Base-by-base conservation (phyloP, 1,140 invertebrate species). In the Caerostris darwini region DNA sequence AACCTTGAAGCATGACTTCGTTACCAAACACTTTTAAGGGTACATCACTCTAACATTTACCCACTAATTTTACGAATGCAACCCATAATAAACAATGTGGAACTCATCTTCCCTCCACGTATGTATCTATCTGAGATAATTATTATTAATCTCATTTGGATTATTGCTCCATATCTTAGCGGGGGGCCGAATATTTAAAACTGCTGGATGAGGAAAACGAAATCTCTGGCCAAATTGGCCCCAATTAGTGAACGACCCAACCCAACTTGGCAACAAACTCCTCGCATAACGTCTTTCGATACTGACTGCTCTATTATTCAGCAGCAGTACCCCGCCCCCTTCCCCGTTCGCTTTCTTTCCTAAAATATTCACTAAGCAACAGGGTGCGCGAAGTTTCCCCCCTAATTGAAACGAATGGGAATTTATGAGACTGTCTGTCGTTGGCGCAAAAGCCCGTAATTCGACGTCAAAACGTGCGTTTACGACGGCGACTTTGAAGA, bases 361-460 rank as follows among this genome's bases (percentile, higher is more conserved):
- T 92, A 85, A 92, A 92, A 92, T 92, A 92, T 92, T 92, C 90
- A 92, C 34, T 81, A 88, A 69, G 50, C 81, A 64, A 59, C 90
- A 85, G 81, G 90, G 12, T 56, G 54, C 64, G 64, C 87, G 53
- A 53, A 91, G 77, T 53, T 57, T 69, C 19, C 10, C n/a, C 3
- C 50, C 50, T 92, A 92, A 92, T 92, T 92, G 90, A 92, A 92
- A 92, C 90, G 90, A 92, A 92, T 92, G 77, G n/a, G 90, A 85
- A 92, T 92, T 92, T 92, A 92, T 19, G 58, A 61, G n/a, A 10
- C 54, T 19, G 53, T 57, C 61, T 87, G 57, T 87, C 64, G 57
- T 89, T 67, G 5, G 59, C 82, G 77, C 17, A 54, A 50, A 53
- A 14, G 14, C 7, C 34, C 90, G 90, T 92, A 92, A 92, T 92